Percentiles rank a stretch among this genome's conserved stretches.
Evolutionary conservation across 2,113 vertebrate species (phyloP).

Genomic region (Colistium nudipinnis): DNA sequence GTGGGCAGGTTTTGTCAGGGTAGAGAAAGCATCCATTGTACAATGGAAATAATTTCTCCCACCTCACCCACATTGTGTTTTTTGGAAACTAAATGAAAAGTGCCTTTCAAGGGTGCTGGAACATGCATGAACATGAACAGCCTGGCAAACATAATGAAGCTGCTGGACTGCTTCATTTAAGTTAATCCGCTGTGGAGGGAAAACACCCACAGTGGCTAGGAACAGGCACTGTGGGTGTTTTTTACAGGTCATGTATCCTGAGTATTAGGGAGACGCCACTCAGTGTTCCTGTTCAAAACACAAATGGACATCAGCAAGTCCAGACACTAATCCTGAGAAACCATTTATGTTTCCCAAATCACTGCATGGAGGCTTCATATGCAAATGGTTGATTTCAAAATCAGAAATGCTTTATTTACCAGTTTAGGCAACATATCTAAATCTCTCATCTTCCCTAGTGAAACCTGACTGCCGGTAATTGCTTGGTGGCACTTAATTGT

Average conservation of each 20-base stretch:
- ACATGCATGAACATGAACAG: not conserved
- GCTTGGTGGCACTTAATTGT: not conserved
- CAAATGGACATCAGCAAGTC: constrained; percentile 7
- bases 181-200: not conserved
- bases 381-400: not conserved
- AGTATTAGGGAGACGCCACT: not conserved
- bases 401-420: not conserved
- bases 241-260: constrained; percentile 8
- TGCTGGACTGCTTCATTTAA: not conserved
- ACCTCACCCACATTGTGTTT: constrained; percentile 31
- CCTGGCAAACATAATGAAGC: not conserved
- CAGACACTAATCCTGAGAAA: constrained; percentile 1
- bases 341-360: not conserved
- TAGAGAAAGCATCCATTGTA: constrained; percentile 15
- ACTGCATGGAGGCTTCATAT: not conserved
- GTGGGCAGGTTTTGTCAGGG: constrained; percentile 9
- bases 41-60: constrained; percentile 19
- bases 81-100: not conserved
- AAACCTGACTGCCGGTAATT: not conserved
- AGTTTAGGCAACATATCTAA: not conserved
- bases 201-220: not conserved
- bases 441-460: not conserved
- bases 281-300: not conserved
- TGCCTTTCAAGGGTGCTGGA: constrained; percentile 3
- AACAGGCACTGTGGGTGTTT: not conserved